These are phyloP conservation scores for Thymelicus sylvestris DNA, from an alignment of 2,888 invertebrate genomes.

Conservation along the genomic window DNA sequence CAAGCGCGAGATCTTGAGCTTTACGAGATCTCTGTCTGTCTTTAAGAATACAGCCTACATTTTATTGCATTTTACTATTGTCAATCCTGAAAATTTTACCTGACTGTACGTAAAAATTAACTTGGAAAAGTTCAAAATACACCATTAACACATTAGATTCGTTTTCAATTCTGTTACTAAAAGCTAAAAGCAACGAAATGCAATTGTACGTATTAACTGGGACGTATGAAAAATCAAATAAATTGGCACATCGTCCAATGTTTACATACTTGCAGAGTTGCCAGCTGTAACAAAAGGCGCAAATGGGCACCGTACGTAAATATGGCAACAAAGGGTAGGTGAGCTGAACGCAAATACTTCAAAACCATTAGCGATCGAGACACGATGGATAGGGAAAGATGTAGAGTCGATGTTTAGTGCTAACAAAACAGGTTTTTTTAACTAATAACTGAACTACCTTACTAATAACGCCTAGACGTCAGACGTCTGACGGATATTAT, in stretches of 20 bases:
- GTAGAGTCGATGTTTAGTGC: slow-evolving; percentile 36
- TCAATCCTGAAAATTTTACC: too few relatives aligned
- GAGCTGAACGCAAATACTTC: slow-evolving; percentile 63
- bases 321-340: slow-evolving; percentile 48
- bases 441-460: neutral
- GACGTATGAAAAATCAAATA: slow-evolving; percentile 19
- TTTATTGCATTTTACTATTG: too few relatives aligned
- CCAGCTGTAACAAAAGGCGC: slow-evolving; percentile 53
- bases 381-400: slow-evolving; percentile 35
- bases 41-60: too few relatives aligned
- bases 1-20: too few relatives aligned
- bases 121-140: too few relatives aligned
- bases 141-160: too few relatives aligned
- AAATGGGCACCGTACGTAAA: slow-evolving; percentile 67
- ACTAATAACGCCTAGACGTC: too few relatives aligned
- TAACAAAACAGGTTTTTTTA: neutral
- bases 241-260: slow-evolving; percentile 33
- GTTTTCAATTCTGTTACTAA: too few relatives aligned
- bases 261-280: slow-evolving; percentile 29
- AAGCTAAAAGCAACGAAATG: neutral
- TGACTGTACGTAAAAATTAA: too few relatives aligned
- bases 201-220: neutral
- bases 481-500: too few relatives aligned
- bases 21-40: too few relatives aligned
- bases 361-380: slow-evolving; percentile 64